Conservation (phyloP, 2,113 vertebrate genomes). For the Pollachius pollachius region DNA sequence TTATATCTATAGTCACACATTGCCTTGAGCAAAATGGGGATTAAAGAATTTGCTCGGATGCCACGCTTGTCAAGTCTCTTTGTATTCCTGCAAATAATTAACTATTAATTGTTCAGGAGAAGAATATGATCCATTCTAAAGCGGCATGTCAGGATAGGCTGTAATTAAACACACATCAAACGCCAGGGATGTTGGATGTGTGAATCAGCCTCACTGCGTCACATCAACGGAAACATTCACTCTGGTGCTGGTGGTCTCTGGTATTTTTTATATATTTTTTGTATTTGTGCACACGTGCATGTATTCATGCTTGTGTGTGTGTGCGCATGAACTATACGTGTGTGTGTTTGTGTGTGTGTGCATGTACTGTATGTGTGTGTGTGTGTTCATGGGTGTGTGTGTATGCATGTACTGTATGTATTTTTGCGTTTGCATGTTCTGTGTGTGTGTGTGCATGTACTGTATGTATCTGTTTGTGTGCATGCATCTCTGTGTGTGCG, state of each 20-base stretch:
- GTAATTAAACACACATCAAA: slow-evolving; percentile 34
- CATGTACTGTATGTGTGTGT: no score
- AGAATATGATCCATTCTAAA: slow-evolving; percentile 25
- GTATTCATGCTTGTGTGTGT: no score
- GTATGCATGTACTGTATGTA: no score
- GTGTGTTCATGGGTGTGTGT: no score
- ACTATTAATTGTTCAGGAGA: slow-evolving; percentile 21
- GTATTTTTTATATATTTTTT: no score
- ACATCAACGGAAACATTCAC: neutral
- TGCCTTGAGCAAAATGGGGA: slow-evolving; percentile 3
- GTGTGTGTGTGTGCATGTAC: neutral
- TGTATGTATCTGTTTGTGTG: neutral
- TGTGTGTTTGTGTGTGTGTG: no score
- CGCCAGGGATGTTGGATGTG: slow-evolving; percentile 39
- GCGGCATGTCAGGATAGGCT: slow-evolving; percentile 39
- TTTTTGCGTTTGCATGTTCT: no score
- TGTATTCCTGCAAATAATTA: slow-evolving; percentile 10
- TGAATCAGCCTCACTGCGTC: slow-evolving; percentile 21
- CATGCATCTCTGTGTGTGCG: no score
- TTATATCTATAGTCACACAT: slow-evolving; percentile 11
- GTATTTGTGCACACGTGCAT: no score
- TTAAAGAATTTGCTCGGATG: slow-evolving; percentile 7
- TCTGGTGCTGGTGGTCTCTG: neutral
- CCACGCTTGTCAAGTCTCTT: slow-evolving; percentile 6
- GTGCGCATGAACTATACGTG: no score